A percentile compares a stretch with the other conserved stretches of the same genome.
Evolutionary conservation across 1,140 invertebrate genomes (phyloP).

Genomic region (Radopholus similis): DNA sequence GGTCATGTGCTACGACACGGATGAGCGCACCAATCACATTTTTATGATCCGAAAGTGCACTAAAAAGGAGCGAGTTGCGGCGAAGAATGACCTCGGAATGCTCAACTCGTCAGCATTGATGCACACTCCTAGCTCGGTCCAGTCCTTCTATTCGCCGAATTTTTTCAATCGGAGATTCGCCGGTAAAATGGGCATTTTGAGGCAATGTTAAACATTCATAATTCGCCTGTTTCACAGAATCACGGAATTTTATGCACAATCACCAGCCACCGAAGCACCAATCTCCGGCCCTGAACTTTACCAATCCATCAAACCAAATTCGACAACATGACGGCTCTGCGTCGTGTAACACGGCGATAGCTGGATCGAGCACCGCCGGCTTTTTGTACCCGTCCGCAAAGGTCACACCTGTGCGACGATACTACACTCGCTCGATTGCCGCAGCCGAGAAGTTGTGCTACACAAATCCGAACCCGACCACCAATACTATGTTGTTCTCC

Average conservation of each 20-base stretch:
- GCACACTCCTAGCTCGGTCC: slow-evolving; percentile 21
- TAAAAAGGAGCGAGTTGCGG: slow-evolving; percentile 23
- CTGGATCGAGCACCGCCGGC: background rate
- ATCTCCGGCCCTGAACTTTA: background rate
- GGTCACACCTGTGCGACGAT: background rate
- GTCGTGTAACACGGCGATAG: background rate
- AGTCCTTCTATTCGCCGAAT: slow-evolving; percentile 30
- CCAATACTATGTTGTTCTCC: background rate
- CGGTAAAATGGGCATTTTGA: background rate
- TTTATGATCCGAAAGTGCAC: slow-evolving; percentile 25
- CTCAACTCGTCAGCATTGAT: slow-evolving; percentile 24
- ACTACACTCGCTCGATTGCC: slow-evolving; percentile 1
- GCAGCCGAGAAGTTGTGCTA: background rate
- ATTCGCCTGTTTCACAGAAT: no score
- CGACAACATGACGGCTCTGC: background rate
- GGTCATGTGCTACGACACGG: slow-evolving; percentile 26
- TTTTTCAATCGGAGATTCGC: slow-evolving; percentile 23
- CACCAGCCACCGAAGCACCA: no score
- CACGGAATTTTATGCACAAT: background rate
- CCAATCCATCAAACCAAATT: background rate
- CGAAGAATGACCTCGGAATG: slow-evolving; percentile 21
- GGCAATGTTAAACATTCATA: background rate
- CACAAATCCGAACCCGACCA: slow-evolving; percentile 2
- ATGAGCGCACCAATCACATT: slow-evolving; percentile 12
- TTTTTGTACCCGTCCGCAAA: slow-evolving; percentile 1